Conservation (phyloP, 2,888 invertebrate species). For the Spisula subtruncata region DNA sequence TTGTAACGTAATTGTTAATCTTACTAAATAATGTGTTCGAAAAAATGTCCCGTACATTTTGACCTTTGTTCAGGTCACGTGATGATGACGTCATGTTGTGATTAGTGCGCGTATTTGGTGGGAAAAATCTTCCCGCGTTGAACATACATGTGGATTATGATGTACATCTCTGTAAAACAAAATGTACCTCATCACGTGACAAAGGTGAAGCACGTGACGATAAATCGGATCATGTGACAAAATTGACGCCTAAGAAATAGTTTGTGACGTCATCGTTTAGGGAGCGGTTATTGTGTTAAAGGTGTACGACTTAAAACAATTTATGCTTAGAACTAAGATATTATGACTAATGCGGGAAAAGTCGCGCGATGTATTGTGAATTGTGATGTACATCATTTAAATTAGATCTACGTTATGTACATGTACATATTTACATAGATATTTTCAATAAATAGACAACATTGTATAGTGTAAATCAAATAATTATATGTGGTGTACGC, state of each 20-base stretch:
- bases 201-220: neutral
- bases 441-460: neutral
- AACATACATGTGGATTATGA: too few relatives aligned
- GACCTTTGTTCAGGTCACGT: neutral
- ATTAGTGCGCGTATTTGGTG: neutral
- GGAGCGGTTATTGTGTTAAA: neutral
- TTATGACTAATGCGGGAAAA: neutral
- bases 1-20: neutral
- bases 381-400: neutral
- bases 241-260: too few relatives aligned
- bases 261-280: neutral
- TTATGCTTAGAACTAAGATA: neutral
- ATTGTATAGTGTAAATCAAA: neutral
- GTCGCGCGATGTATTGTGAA: neutral
- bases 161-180: neutral
- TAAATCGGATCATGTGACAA: slow-evolving; percentile 1
- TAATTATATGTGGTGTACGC: neutral
- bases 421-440: neutral
- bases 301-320: neutral
- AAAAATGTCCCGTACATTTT: slow-evolving; percentile 13
- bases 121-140: too few relatives aligned
- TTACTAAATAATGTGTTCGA: slow-evolving; percentile 29
- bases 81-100: neutral
- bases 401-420: too few relatives aligned
- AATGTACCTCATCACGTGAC: neutral